Conservation (phyloP, 2,797 vertebrate genomes). For the Microtus californicus region DNA sequence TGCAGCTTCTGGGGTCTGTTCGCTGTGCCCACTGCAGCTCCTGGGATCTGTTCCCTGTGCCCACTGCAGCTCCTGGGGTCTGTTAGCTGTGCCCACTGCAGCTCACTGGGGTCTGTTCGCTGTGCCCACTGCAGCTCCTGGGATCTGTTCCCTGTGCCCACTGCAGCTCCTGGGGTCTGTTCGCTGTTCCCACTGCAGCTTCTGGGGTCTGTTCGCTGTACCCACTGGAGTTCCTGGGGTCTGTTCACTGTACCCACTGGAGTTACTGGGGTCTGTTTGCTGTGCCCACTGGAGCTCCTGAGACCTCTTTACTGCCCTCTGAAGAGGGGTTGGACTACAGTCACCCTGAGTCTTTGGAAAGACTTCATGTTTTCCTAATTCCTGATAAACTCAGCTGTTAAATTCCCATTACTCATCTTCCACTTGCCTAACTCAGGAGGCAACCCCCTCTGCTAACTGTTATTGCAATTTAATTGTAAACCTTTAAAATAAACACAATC, state of each 20-base stretch:
- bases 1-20: no score
- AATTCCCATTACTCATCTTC: constrained; percentile 40
- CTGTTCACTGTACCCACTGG: no score
- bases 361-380: constrained; percentile 43
- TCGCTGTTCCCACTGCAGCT: fast-evolving
- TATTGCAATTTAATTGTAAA: constrained; percentile 57
- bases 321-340: not conserved
- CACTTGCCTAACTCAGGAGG: not conserved
- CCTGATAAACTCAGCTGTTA: constrained; percentile 23
- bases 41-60: not conserved
- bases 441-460: constrained; percentile 25
- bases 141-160: no score
- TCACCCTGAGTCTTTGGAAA: not conserved
- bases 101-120: not conserved
- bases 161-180: no score
- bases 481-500: constrained; percentile 39
- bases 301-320: not conserved
- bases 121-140: not conserved
- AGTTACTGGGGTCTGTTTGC: no score
- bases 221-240: no score
- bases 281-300: not conserved
- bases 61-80: no score
- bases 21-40: not conserved
- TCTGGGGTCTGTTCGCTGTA: no score
- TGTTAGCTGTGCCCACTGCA: not conserved